These are phyloP conservation scores for Antheraea mylitta DNA, from an alignment of 1,140 invertebrate genomes.

Conservation along the genomic window DNA sequence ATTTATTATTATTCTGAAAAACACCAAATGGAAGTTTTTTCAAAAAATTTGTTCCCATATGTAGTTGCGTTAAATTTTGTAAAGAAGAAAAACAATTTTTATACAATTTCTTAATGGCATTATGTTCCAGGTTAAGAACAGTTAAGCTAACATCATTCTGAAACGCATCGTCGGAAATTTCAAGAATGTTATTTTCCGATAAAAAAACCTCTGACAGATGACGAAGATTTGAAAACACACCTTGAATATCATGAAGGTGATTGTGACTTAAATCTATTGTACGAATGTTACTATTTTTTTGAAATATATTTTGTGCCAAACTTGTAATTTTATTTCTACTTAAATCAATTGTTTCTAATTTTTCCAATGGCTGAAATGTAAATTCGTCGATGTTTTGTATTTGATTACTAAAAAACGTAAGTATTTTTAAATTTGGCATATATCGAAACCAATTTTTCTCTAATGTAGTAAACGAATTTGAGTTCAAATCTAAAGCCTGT, in stretches of 20 bases:
- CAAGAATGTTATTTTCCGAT: conserved; percentile 94
- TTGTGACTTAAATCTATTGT: conserved; percentile 94
- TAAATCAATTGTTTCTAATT: conserved; percentile 91
- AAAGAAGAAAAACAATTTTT: conserved; percentile 85
- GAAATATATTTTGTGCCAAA: conserved; percentile 86
- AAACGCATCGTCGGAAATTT: conserved; percentile 90
- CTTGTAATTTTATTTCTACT: conserved; percentile 92
- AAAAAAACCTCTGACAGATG: conserved; percentile 90
- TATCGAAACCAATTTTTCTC: conserved; percentile 87
- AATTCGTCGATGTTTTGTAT: conserved; percentile 88
- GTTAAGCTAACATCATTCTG: conserved; percentile 86
- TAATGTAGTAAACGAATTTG: conserved; percentile 89
- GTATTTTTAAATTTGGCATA: conserved; percentile 87
- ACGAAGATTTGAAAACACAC: conserved; percentile 88
- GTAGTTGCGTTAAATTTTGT: conserved; percentile 88
- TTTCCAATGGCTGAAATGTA: conserved; percentile 85
- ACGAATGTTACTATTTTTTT: conserved; percentile 85
- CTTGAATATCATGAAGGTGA: conserved; percentile 90
- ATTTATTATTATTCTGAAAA: conserved; percentile 85
- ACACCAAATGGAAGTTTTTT: conserved; percentile 86
- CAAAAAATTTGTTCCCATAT: conserved; percentile 93
- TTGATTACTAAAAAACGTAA: conserved; percentile 91
- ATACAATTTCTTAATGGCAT: conserved; percentile 89
- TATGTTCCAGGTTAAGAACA: conserved; percentile 93
- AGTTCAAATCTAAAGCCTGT: conserved; percentile 90